Percentiles rank a stretch among this genome's conserved stretches.
Evolutionary conservation across 2,797 vertebrate species (phyloP).

Genomic region (Distichodus sexfasciatus): DNA sequence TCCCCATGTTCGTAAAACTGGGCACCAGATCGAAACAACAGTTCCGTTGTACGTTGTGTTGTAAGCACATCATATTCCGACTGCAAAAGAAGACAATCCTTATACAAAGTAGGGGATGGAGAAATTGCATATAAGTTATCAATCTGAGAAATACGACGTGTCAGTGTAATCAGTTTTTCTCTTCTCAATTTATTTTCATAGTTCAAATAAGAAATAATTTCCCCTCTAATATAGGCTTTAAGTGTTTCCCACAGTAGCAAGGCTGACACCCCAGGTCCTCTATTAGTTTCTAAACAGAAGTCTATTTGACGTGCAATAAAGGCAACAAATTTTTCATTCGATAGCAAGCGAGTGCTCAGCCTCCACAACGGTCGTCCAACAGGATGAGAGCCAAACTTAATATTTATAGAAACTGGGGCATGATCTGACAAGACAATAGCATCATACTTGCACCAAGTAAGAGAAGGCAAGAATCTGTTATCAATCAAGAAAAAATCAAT

Average conservation of each 20-base stretch:
- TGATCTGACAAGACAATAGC: background rate
- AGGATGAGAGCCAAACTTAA: background rate
- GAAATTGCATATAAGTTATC: background rate
- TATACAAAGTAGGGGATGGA: background rate
- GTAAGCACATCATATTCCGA: no score
- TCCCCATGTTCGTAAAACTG: no score
- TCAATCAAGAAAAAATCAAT: background rate
- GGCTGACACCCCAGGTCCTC: background rate
- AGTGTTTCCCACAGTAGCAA: background rate
- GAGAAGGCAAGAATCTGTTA: background rate
- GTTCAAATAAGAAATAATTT: slow-evolving; percentile 4
- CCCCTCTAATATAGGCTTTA: background rate
- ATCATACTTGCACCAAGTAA: background rate
- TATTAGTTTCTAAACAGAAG: background rate
- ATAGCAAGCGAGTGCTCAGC: background rate
- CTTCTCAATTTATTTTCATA: background rate
- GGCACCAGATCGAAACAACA: no score
- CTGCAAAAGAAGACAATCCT: no score
- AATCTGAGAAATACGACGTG: background rate
- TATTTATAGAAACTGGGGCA: background rate
- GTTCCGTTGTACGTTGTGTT: no score
- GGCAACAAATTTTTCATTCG: background rate
- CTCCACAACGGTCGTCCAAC: background rate
- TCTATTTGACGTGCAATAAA: background rate
- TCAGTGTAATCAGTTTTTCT: background rate